phyloP scores from a whole-genome alignment of 2,113 vertebrate genomes.

The Aepyceros melampus region DNA sequence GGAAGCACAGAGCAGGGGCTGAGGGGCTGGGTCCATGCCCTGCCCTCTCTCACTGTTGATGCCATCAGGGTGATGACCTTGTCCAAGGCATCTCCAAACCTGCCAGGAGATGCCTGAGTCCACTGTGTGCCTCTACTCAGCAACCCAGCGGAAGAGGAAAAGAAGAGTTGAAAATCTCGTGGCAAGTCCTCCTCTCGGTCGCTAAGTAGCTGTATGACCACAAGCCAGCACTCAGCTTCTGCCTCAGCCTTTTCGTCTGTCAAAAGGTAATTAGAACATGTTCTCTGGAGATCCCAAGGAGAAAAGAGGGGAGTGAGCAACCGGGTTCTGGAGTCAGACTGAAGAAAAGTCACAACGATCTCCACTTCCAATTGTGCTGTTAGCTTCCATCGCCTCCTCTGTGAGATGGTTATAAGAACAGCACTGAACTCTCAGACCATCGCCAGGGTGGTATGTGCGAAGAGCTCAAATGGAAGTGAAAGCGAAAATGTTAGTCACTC shows the following conservation, averaged over 20 bases:
- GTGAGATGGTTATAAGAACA: background rate
- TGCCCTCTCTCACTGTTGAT: background rate
- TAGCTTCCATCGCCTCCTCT: background rate
- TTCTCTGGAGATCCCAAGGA: background rate
- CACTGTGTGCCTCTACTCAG: background rate
- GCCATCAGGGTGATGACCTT: no score
- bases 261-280: background rate
- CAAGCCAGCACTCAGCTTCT: background rate
- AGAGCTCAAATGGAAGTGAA: background rate
- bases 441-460: accelerated
- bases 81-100: accelerated
- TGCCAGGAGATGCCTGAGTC: background rate
- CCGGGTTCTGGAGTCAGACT: background rate
- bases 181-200: background rate
- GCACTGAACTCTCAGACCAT: background rate
- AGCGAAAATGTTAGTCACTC: background rate
- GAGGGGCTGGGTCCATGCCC: accelerated
- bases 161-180: background rate
- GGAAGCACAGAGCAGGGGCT: background rate
- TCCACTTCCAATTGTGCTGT: accelerated
- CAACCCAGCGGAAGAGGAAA: background rate
- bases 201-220: background rate
- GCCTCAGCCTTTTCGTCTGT: background rate
- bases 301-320: background rate
- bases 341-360: background rate